Evolutionary conservation across 2,113 vertebrate species (phyloP).

Genomic region (Microcebus jonahi): DNA sequence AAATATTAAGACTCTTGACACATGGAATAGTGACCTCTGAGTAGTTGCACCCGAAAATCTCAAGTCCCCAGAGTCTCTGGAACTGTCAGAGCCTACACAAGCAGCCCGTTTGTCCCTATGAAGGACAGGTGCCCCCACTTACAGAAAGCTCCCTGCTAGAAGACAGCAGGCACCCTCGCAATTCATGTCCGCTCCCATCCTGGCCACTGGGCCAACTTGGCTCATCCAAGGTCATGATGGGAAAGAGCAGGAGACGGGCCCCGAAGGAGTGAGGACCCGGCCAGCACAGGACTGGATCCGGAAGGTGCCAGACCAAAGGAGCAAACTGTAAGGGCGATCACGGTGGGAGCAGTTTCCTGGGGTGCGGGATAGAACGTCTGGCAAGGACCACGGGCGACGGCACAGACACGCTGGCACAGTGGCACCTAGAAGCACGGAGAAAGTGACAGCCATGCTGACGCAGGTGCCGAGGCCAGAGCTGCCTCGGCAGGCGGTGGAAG

Average conservation of each 20-base stretch:
- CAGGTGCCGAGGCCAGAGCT: neutral
- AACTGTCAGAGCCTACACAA: neutral
- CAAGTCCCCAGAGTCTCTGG: neutral
- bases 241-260: no score
- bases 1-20: neutral
- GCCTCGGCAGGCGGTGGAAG: neutral
- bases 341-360: neutral
- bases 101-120: fast-evolving
- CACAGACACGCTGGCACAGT: fast-evolving
- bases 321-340: fast-evolving
- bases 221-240: neutral
- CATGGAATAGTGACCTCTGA: neutral
- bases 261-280: neutral
- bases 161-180: no score
- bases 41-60: neutral
- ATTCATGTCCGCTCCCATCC: neutral
- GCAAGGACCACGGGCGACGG: neutral
- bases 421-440: neutral
- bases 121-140: neutral
- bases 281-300: neutral
- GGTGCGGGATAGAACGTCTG: neutral
- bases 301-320: neutral
- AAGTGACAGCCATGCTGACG: no score
- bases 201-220: neutral
- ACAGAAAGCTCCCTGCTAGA: no score